Percentiles rank a stretch among this genome's conserved stretches.
Conservation (phyloP, 2,888 invertebrate genomes). For the Eupeodes latifasciatus region DNA sequence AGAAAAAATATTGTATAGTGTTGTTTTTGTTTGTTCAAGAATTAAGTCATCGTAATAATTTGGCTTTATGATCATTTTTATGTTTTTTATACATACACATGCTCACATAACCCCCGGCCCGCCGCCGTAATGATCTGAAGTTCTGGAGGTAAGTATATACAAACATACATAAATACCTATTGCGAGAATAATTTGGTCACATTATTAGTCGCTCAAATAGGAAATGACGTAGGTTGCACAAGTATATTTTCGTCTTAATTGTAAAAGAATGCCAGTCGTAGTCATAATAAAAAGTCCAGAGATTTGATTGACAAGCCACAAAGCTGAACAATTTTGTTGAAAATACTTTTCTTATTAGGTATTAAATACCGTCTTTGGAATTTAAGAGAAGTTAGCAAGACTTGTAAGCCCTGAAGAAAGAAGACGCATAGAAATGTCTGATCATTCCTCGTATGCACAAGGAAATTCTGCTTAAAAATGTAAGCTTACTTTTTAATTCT, state of each 20-base stretch:
- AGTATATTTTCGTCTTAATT: conserved; percentile 38
- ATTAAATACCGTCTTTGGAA: no score
- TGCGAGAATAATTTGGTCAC: neutral
- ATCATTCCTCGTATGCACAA: no score
- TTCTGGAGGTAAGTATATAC: neutral
- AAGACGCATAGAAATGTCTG: no score
- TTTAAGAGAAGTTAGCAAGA: no score
- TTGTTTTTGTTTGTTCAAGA: conserved; percentile 41
- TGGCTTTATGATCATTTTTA: conserved; percentile 26
- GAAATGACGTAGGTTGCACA: conserved; percentile 45
- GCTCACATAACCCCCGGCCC: no score
- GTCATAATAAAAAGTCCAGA: conserved; percentile 32
- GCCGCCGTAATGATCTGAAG: neutral
- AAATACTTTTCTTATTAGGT: no score
- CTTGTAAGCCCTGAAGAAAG: no score
- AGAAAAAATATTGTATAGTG: conserved; percentile 27
- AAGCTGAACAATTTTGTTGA: no score
- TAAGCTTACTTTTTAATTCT: no score
- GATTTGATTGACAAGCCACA: conserved; percentile 26
- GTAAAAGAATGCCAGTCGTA: conserved; percentile 16
- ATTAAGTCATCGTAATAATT: conserved; percentile 45
- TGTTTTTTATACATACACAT: neutral
- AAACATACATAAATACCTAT: neutral
- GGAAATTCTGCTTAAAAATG: no score
- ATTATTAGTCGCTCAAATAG: neutral